phyloP scores from a whole-genome alignment of 2,797 vertebrate genomes.

The Leucoraja ocellata region DNA sequence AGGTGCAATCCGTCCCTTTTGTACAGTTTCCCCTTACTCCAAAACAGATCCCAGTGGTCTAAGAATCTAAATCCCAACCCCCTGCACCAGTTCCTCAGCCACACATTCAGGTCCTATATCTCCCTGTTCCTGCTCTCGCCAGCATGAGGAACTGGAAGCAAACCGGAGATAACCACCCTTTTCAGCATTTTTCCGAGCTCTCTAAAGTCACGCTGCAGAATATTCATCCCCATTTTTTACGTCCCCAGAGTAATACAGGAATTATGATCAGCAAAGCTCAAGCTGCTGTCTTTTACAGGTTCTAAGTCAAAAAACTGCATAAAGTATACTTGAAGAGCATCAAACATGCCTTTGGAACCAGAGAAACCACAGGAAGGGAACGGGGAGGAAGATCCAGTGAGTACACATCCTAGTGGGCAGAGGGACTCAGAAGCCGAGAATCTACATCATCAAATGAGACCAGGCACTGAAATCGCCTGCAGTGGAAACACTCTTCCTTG shows the following conservation, averaged over 20 bases:
- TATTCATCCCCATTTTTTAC: neutral
- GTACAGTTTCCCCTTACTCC: too few relatives aligned
- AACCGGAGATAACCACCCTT: too few relatives aligned
- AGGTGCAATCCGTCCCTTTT: too few relatives aligned
- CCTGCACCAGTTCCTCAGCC: too few relatives aligned
- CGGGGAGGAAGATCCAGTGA: constrained; percentile 48
- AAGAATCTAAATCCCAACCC: too few relatives aligned
- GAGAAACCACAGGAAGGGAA: constrained; percentile 56
- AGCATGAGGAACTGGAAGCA: too few relatives aligned
- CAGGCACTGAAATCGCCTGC: constrained; percentile 59
- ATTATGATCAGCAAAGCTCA: neutral
- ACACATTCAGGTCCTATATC: too few relatives aligned
- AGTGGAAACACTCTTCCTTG: constrained; percentile 61
- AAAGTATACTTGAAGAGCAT: neutral
- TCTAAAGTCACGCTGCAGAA: too few relatives aligned
- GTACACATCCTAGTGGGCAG: neutral
- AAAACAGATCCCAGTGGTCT: too few relatives aligned
- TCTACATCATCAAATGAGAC: constrained; percentile 58
- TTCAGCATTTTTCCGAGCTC: too few relatives aligned
- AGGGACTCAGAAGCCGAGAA: constrained; percentile 44
- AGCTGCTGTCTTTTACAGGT: neutral
- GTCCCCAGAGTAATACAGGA: neutral
- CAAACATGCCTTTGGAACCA: constrained; percentile 74
- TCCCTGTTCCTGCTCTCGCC: too few relatives aligned
- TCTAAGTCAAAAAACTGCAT: neutral